phyloP scores from a whole-genome alignment of 2,797 vertebrate genomes.

The Microtus obscurus region DNA sequence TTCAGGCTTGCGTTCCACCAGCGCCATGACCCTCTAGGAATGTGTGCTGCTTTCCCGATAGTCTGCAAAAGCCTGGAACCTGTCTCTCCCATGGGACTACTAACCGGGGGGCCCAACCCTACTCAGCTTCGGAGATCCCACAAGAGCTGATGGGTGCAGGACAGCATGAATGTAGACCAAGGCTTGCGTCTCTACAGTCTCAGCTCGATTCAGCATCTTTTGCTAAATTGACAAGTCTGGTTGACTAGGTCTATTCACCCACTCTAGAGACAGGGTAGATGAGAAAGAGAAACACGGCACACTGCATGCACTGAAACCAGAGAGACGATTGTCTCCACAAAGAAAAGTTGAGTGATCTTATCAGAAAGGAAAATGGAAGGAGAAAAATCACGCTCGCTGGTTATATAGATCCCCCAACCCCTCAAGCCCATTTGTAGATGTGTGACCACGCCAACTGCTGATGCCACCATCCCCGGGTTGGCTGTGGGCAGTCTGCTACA shows the following conservation, averaged over 20 bases:
- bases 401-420: conserved; percentile 58
- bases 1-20: neutral
- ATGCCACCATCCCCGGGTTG: neutral
- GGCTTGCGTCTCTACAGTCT: neutral
- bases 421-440: conserved; percentile 37
- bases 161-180: neutral
- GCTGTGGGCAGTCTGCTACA: neutral
- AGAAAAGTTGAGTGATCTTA: neutral
- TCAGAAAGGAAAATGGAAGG: neutral
- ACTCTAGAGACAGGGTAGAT: no score
- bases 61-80: neutral
- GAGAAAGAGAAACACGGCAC: neutral
- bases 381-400: conserved; percentile 67
- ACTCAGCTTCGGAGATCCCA: neutral
- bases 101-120: neutral
- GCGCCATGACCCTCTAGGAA: neutral
- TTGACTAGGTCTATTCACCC: neutral
- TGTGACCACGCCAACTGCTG: neutral
- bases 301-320: neutral
- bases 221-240: neutral
- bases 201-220: neutral
- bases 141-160: neutral
- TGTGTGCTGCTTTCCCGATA: neutral
- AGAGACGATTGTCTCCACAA: neutral
- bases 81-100: neutral